Base-by-base conservation (phyloP, 1,140 invertebrate genomes). In the Sweltsa coloradensis region DNA sequence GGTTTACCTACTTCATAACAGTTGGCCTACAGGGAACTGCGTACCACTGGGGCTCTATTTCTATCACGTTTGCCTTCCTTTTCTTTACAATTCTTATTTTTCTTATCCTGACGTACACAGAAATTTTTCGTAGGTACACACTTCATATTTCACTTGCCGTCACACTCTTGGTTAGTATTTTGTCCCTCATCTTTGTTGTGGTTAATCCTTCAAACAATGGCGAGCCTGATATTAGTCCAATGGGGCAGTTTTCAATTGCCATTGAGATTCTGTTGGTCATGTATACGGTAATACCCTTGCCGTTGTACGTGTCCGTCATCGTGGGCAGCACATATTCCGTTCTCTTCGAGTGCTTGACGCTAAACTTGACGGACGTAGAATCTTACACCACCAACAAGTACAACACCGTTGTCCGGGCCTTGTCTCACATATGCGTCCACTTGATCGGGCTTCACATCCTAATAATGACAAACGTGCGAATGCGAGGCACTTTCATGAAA, bases 401-500 rank as follows among this genome's bases (percentile, higher is more conserved):
- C n/a, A 43, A 25, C 2, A 69, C 86, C 44, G 67, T 77, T 37
- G 76, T 88, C n/a, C 73, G 87, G 56, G 68, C 85, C 43, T 65
- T 93, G 34, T 76, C 90, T 47, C 92, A 97, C 57, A 55, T 89
- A 14, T 90, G 87, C 62, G 83, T 94, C 23, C 93, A 97, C 64
- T 67, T 95, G 34, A 88, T 97, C 47, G 91, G 91, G 23, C 69
- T 94, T 41, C 92, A 95, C 69, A 89, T 95, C 57, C 79, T 91
- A 53, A 77, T 96, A 52, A 93, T 95, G 85, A 91, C 85, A 23
- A 79, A 86, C 60, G 87, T 90, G 2, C 75, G 91, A 50, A 89
- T 90, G 79, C 74, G 90, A 16, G 92, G 90, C 45, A 96, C 91
- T 5, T 97, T 97, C 68, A 90, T 95, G 81, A 95, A 95, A 71